Evolutionary conservation across 2,113 vertebrate species (phyloP).

Genomic region (Leucoraja erinaceus): DNA sequence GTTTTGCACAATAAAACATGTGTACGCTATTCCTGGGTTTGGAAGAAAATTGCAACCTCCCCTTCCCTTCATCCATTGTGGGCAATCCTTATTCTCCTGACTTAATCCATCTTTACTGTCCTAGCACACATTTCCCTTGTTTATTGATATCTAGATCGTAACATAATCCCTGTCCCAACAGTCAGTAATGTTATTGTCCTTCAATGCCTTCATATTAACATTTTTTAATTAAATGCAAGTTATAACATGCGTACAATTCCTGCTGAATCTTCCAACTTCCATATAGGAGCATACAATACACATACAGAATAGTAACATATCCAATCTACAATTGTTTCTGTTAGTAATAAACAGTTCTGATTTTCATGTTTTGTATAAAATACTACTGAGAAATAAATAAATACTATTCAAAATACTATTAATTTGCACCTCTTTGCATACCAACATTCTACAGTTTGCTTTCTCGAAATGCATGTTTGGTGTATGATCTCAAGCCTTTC

Average conservation of each 20-base stretch:
- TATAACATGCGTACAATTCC: background rate
- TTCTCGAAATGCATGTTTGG: background rate
- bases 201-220: background rate
- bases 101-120: background rate
- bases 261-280: background rate
- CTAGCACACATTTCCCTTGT: background rate
- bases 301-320: background rate
- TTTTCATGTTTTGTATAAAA: constrained; percentile 2
- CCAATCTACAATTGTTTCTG: background rate
- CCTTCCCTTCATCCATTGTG: background rate
- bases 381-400: background rate
- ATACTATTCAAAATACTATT: background rate
- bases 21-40: background rate
- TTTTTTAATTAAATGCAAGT: background rate
- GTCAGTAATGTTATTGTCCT: background rate
- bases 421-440: background rate
- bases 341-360: background rate
- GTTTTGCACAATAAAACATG: background rate
- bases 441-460: background rate
- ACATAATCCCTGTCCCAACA: background rate
- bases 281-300: background rate
- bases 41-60: background rate
- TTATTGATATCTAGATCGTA: background rate
- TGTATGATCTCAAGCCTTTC: background rate
- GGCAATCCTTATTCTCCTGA: background rate